Base-by-base conservation (phyloP, 2,888 invertebrate genomes). In the Cryptops parisi region DNA sequence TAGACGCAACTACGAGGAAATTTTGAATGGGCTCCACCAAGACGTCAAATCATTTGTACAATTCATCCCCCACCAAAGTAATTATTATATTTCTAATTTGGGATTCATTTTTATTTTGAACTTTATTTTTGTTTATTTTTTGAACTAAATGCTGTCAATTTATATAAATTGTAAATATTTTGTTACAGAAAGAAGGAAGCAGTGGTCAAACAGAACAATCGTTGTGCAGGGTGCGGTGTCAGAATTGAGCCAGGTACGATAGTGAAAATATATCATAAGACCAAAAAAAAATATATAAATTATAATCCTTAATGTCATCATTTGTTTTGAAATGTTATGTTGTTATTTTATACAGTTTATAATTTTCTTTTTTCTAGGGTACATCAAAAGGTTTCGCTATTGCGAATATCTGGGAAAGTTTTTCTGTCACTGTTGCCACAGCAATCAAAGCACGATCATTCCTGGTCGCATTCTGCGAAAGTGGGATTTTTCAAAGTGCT, bases 341-440 rank as follows among this genome's bases (percentile, higher is more conserved):
- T 39, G 2, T 27, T 25, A 9, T 3, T 43, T 15, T 17, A 22
- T 43, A 17, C 4, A 43, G 2, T 44, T 4, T 3, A 3, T 15
- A 5, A 47, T 54, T 24, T 41, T 41, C 17, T 33, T 3, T 17
- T n/a, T 45, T 40, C 21, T 73, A 3, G 77, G 79, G 58, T 84
- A 82, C 64, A 77, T 81, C 12, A 78, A 79, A 55, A 76, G 80
- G 61, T 84, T 81, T 68, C 76, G 86, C 17, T 87, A 84, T 64
- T 87, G 87, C 66, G 80, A 83, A 62, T 89, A 89, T 69, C 71
- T 85, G 56, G 86, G 87, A 9, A 78, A 84, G 63, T 85, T 82
- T 69, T 85, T 87, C 69, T 89, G 89, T 64, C 84, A 85, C 12
- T 84, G 84, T 45, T 89, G 89, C 66, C 88, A 89, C 68, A 79